Base-by-base conservation (phyloP, 2,888 invertebrate genomes). In the Diarsia rubi region DNA sequence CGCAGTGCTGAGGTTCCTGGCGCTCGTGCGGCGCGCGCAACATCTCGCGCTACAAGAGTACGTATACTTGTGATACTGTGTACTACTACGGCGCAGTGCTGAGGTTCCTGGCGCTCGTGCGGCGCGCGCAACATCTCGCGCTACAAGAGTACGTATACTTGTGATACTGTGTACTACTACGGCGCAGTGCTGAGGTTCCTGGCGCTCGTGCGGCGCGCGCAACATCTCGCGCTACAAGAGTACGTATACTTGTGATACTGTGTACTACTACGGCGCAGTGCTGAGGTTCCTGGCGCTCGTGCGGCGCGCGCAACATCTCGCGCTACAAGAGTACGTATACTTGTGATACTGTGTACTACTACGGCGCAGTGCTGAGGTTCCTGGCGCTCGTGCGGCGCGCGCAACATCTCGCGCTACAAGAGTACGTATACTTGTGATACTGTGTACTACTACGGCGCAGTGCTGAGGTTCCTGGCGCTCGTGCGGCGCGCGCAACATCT, bases 1-100 rank as follows among this genome's bases (percentile, higher is more conserved):
- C 86, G 99, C 86, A 52, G 84, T 82, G 67, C 75, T 87, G 80
- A 83, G 88, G 74, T 84, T 99, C 96, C 97, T 99, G 91, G 97
- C 98, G 89, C 97, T 98, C 89, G 99, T 99, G 84, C 97, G 99
- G 71, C 97, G 98, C 91, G 98, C 98, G 92, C 99, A 99, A 94
- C 97, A 97, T 64, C 95, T 96, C 83, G 97, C 97, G 89, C 90
- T 95, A 3, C 87, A 91, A 75, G 90, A 31, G 31, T 31, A 31
- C 31, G 31, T 31, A 31, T 31, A 31, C 31, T 31, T 31, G 31
- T 31, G 31, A 31, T 31, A 31, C 31, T 31, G 31, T 31, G 31
- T 31, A 31, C 31, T 31, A 99, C 97, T 99, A 99, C 95, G 99
- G 99, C 86, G 99, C 86, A 52, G 84, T 82, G 67, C 75, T 87